Percentiles rank a stretch among this genome's conserved stretches.
Evolutionary conservation across 2,113 vertebrate genomes (phyloP).

Genomic region (Daubentonia madagascariensis): DNA sequence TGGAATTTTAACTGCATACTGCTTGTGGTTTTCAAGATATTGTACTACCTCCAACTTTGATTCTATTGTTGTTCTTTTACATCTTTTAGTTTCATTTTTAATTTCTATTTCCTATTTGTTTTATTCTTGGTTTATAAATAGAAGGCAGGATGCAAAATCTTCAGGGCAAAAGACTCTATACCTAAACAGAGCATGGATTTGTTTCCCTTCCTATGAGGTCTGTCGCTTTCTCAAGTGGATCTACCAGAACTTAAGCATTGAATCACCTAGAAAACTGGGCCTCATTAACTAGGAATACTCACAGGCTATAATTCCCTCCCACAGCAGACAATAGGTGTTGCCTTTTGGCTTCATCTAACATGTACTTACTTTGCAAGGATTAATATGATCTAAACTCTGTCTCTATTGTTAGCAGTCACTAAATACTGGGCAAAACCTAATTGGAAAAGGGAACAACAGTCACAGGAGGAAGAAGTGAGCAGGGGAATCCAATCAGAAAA

Average conservation of each 20-base stretch:
- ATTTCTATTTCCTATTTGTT: not conserved
- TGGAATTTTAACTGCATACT: not conserved
- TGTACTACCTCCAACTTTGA: not conserved
- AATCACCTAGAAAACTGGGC: not conserved
- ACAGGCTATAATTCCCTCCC: not conserved
- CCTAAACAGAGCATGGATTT: not conserved
- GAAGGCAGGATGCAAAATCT: not conserved
- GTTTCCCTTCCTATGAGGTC: not conserved
- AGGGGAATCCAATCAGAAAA: not conserved
- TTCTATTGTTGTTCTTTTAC: not conserved
- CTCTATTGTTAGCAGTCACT: not conserved
- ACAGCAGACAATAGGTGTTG: not conserved
- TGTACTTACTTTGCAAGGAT: not conserved
- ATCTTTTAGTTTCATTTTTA: not conserved
- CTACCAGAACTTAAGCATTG: not conserved
- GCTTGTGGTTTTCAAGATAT: not conserved
- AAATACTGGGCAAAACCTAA: not conserved
- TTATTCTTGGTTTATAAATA: not conserved
- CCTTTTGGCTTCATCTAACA: not conserved
- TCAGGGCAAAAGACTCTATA: not conserved
- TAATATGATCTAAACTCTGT: not conserved
- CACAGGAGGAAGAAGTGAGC: not conserved
- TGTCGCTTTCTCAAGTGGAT: not conserved
- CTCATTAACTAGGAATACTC: not conserved
- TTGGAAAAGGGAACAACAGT: not conserved